These are phyloP conservation scores for Paratrypauchen microcephalus DNA, from an alignment of 2,797 vertebrate genomes.

Conservation along the genomic window DNA sequence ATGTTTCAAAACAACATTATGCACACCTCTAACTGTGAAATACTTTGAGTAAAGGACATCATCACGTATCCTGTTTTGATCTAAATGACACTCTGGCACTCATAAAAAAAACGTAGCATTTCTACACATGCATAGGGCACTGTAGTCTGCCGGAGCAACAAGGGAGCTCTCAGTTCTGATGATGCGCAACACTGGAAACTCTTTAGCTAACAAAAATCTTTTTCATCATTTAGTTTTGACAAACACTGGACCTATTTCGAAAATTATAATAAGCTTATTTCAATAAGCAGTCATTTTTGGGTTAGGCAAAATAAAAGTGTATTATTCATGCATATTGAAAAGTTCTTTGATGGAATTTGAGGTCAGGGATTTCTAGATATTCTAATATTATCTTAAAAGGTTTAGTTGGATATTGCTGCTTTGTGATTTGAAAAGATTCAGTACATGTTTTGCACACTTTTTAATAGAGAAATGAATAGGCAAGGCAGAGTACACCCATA, in stretches of 20 bases:
- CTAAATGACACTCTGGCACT: neutral
- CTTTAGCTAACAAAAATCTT: neutral
- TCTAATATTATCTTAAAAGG: slow-evolving; percentile 3
- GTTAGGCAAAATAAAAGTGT: neutral
- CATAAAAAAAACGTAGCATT: slow-evolving; percentile 1
- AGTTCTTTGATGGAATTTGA: slow-evolving; percentile 22
- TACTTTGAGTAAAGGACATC: slow-evolving; percentile 13
- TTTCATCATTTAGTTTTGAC: neutral
- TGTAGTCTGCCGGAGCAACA: slow-evolving; percentile 32
- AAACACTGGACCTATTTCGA: neutral
- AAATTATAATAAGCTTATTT: neutral
- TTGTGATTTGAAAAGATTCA: slow-evolving; percentile 4
- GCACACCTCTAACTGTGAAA: neutral
- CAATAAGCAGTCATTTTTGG: neutral
- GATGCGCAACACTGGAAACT: neutral
- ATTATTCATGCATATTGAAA: neutral
- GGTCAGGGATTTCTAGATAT: slow-evolving; percentile 17
- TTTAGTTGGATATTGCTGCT: neutral
- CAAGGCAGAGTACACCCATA: too few species aligned
- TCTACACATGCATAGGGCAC: slow-evolving; percentile 15
- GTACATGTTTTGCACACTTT: neutral
- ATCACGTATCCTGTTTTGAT: neutral
- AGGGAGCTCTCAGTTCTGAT: slow-evolving; percentile 15
- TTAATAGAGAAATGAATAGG: neutral
- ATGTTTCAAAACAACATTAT: neutral